Conservation (phyloP, 2,888 invertebrate genomes). For the Byasa hedistus region DNA sequence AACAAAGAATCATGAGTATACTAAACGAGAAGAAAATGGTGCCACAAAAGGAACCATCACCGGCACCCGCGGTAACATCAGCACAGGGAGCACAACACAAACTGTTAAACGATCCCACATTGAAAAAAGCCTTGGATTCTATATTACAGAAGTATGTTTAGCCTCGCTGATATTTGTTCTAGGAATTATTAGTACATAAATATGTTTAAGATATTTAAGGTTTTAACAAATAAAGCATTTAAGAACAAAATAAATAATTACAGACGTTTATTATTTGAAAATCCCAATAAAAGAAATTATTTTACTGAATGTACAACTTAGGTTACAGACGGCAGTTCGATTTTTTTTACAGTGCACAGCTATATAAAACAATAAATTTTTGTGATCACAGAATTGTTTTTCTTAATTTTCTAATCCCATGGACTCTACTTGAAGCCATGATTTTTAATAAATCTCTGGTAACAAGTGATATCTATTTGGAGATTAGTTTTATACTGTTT, state of each 20-base stretch:
- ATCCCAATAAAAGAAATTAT: neutral
- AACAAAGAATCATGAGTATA: conserved; percentile 88
- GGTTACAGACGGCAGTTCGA: too few species aligned
- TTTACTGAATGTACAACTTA: too few species aligned
- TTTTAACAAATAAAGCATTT: too few species aligned
- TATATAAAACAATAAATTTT: too few species aligned
- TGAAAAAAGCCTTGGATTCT: conserved; percentile 89
- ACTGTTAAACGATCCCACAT: conserved; percentile 88
- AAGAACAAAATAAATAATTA: neutral
- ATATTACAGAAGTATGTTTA: conserved; percentile 71
- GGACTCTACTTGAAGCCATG: too few species aligned
- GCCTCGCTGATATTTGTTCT: conserved; percentile 22
- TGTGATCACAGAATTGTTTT: too few species aligned
- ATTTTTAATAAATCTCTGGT: too few species aligned
- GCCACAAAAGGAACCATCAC: conserved; percentile 30
- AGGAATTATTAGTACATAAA: neutral
- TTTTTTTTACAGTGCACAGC: too few species aligned
- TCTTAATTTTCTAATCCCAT: too few species aligned
- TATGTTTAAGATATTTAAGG: too few species aligned
- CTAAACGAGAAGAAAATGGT: conserved; percentile 82
- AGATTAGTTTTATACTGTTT: too few species aligned
- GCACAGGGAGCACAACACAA: conserved; percentile 61
- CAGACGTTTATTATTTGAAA: neutral
- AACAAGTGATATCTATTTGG: too few species aligned
- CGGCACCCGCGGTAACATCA: conserved; percentile 43